Evolutionary conservation across 37 sponge, comb jelly and placozoan species (phyloP), one percentile per base, ranked within the genome.

Genomic region (Eunapius fragilis): DNA sequence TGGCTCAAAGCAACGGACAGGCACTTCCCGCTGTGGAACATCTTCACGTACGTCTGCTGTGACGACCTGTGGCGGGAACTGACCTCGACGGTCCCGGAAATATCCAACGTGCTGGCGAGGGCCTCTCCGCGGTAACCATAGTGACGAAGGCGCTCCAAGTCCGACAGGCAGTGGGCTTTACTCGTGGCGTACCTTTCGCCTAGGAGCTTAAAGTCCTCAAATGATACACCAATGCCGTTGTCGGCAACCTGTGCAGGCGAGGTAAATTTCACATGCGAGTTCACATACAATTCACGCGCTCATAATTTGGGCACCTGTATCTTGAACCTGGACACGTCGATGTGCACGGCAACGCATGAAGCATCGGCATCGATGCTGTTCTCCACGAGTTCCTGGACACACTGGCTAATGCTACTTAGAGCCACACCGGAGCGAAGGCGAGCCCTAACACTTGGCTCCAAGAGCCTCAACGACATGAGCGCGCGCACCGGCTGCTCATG

Each of bases 351-450:
- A 45, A 98, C 82, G 37, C 85, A 86, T 2, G 87, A 82, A 2
- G 93, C 89, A 0, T 85, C 86, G 75, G 92, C 95, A 71, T 98
- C 96, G 68, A 96, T 88, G 30, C 95, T 88, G 89, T 98, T 98
- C 71, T 82, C 80, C 41, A 96, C 95, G 27, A 98, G 82, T 67
- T 98, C 96, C 67, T 79, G 84, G 13, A 92, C 89, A 75, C 89
- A 94, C 41, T 82, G 88, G 37, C 81, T 69, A 25, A 91, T 12
- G 27, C 71, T 80, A 17, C 78, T 68, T 26, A 94, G 75, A 35
- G 88, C 72, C 19, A 87, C 80, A 0, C 88, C 88, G 4, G 94
- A 89, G 50, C 85, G 88, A 17, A 93, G 70, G n/a, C 26, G 50
- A 22, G 78, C 37, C 31, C 87, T 80, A 17, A 87, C 80, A 37